Evolutionary conservation across 2,888 invertebrate species (phyloP).

Genomic region (Trissolcus brochymenae): DNA sequence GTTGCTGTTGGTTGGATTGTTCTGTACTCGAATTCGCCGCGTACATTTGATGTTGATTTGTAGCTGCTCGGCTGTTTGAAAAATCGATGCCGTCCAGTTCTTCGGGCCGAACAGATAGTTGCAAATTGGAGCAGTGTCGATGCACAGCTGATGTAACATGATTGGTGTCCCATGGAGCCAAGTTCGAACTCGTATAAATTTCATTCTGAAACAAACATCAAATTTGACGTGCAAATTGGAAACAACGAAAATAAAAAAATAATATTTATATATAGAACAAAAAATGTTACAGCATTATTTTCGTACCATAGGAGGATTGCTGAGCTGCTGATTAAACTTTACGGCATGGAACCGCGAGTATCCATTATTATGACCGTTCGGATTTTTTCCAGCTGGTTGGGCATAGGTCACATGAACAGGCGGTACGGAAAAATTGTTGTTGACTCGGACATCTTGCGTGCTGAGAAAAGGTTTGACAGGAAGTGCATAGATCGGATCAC

Average conservation of each 20-base stretch:
- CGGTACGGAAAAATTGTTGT: constrained; percentile 63
- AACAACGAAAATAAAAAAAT: background rate
- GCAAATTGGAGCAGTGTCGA: constrained; percentile 71
- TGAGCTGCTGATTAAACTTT: background rate
- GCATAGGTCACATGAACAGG: constrained; percentile 63
- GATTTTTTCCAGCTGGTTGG: constrained; percentile 59
- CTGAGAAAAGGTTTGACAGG: constrained; percentile 74
- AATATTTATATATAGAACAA: background rate
- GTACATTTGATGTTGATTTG: constrained; percentile 41
- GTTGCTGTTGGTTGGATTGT: constrained; percentile 39
- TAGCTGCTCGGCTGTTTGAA: constrained; percentile 29
- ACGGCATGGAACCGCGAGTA: background rate
- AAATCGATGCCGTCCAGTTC: constrained; percentile 34
- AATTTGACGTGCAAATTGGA: background rate
- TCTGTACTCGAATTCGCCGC: constrained; percentile 35
- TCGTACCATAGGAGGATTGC: background rate
- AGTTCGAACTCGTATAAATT: constrained; percentile 24
- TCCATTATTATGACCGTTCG: constrained; percentile 19
- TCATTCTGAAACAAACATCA: constrained; percentile 24
- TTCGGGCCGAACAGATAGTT: constrained; percentile 61
- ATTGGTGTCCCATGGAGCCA: constrained; percentile 11
- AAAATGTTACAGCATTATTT: background rate
- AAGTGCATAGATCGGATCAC: constrained; percentile 71
- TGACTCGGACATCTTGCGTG: constrained; percentile 71
- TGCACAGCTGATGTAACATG: constrained; percentile 56